phyloP scores from a whole-genome alignment of 92 coral and sea anemone genomes.

The Anthopleura xanthogrammica region DNA sequence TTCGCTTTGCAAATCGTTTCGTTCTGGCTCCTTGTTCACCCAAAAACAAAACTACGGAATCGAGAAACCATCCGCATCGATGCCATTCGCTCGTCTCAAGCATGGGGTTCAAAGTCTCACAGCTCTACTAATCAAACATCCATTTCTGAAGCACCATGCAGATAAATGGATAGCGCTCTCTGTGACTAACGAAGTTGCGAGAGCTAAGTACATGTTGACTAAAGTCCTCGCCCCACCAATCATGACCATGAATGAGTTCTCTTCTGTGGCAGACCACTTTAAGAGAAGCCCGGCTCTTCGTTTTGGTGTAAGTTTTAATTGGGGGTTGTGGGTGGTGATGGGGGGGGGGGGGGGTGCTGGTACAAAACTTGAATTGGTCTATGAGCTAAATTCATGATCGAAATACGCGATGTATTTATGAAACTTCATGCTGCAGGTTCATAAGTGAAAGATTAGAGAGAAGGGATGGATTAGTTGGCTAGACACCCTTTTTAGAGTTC shows the following conservation, averaged over 20 bases:
- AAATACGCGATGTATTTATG: too few species aligned
- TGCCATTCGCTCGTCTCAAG: slow-evolving; percentile 2
- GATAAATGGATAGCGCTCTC: background rate
- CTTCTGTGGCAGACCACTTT: background rate
- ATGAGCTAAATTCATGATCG: too few species aligned
- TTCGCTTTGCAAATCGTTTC: background rate
- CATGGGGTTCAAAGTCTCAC: background rate
- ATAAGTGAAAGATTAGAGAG: too few species aligned
- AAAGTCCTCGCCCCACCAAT: background rate
- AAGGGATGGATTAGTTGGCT: too few species aligned
- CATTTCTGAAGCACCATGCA: background rate
- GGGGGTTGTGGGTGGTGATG: background rate
- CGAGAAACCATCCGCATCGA: background rate
- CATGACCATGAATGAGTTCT: background rate
- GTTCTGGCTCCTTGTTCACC: background rate
- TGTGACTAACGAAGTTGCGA: background rate
- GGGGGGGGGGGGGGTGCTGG: too few species aligned
- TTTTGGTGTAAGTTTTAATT: background rate
- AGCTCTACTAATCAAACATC: background rate
- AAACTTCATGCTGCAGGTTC: too few species aligned
- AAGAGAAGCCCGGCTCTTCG: background rate
- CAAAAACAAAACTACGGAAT: background rate
- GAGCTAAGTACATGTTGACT: background rate
- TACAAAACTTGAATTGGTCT: too few species aligned
- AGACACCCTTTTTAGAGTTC: too few species aligned